Percentiles rank a stretch among this genome's conserved stretches.
Evolutionary conservation across 1,140 invertebrate genomes (phyloP).

Genomic region (Streblospio benedicti): DNA sequence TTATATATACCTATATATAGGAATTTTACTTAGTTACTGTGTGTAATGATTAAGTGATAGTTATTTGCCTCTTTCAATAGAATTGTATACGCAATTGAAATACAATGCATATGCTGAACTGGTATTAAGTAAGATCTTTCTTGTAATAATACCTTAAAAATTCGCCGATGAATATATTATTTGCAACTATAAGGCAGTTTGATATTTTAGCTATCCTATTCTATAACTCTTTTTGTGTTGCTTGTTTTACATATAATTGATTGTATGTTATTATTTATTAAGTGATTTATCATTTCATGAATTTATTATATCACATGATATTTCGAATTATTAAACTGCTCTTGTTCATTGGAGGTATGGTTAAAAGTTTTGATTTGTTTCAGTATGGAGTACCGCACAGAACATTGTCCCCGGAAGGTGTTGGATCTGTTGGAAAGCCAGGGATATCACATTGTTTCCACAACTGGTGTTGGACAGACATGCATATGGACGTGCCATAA

Average conservation of each 20-base stretch:
- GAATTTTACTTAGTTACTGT: no score
- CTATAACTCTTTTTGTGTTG: no score
- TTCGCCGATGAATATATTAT: no score
- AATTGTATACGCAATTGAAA: no score
- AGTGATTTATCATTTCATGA: background rate
- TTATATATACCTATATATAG: no score
- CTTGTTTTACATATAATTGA: background rate
- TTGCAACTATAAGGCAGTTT: no score
- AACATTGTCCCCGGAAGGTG: slow-evolving; percentile 40
- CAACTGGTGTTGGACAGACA: slow-evolving; percentile 48
- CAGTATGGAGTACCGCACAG: slow-evolving; percentile 42
- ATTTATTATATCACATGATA: background rate
- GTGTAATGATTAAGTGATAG: no score
- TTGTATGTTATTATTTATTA: background rate
- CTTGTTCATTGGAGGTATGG: background rate
- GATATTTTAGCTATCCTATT: no score
- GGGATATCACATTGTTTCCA: slow-evolving; percentile 42
- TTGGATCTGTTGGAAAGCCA: slow-evolving; percentile 44
- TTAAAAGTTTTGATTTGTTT: slow-evolving; percentile 15
- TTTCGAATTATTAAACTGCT: background rate
- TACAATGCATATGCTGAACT: no score
- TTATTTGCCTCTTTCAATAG: no score
- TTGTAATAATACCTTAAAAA: no score
- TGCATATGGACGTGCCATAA: slow-evolving; percentile 45
- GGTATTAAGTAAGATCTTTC: no score